Base-by-base conservation (phyloP, 2,113 vertebrate species). In the Syngnathus scovelli region DNA sequence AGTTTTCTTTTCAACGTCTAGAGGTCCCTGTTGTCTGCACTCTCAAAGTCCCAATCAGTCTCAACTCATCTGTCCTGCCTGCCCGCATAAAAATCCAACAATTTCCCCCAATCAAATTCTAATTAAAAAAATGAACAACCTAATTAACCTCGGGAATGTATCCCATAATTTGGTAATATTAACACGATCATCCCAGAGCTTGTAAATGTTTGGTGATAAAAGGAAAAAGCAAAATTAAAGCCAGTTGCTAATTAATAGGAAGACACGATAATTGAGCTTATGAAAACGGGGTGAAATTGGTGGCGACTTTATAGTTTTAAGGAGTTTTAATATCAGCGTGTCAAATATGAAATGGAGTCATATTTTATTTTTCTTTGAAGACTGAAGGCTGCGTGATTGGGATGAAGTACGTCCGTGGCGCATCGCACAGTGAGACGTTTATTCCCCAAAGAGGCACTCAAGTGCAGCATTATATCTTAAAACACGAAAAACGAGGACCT, bases 51-150 rank as follows among this genome's bases (percentile, higher is more conserved):
- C 33, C 52, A 18, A n/a, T 68, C 1, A 43, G 58, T 49, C 70
- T 27, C 61, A 59, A 27, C 67, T 0, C 58, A 33, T 41, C 55
- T 63, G 54, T 49, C 19, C 52, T 54, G 62, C 67, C 81, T 33
- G 61, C 65, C 82, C 74, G 74, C 56, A 74, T 74, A 83, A 89
- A 87, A 84, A 36, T 21, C 7, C n/a, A 64, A 44, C 82, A 85
- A 76, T 82, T 33, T 81, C 83, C 71, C 68, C 76, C 78, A 89
- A 88, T 87, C 83, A 86, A 78, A 85, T 85, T 88, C 81, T 89
- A 90, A 90, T 90, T 90, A 90, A 90, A 90, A 89, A 87, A 33
- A 33, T 33, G 87, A 89, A 88, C 89, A 90, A 87, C 87, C 85
- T 83, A 89, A 89, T 90, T 90, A 89, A 90, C 87, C 81, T 33